phyloP scores from a whole-genome alignment of 2,888 invertebrate genomes.

The Drosophila falleni region DNA sequence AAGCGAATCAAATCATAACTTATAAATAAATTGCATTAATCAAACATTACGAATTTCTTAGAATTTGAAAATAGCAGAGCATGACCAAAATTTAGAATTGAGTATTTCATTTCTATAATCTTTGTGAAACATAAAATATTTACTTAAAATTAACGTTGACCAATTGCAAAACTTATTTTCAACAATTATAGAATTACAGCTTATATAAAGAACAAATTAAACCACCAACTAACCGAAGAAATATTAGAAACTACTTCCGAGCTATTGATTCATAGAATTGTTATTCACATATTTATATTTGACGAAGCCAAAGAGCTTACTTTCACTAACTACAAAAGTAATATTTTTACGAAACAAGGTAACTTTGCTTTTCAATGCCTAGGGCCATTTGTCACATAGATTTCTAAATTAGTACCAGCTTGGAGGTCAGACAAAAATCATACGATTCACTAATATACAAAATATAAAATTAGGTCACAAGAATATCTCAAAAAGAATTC shows the following conservation, averaged over 20 bases:
- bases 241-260: background rate
- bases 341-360: background rate
- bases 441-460: background rate
- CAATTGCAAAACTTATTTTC: background rate
- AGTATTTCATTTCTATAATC: too few relatives aligned
- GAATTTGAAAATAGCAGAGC: too few relatives aligned
- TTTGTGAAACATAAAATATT: too few relatives aligned
- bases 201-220: background rate
- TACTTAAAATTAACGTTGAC: too few relatives aligned
- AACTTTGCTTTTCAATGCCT: background rate
- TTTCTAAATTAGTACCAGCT: background rate
- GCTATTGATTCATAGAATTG: background rate
- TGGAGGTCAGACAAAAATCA: background rate
- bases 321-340: background rate
- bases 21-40: too few relatives aligned
- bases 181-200: background rate
- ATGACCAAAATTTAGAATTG: too few relatives aligned
- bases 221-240: background rate
- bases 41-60: too few relatives aligned
- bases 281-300: background rate
- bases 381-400: background rate
- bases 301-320: too few relatives aligned
- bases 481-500: background rate
- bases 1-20: too few relatives aligned
- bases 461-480: background rate